These are phyloP conservation scores for Brachionus paranguensis DNA, from an alignment of 1,140 invertebrate genomes.

Conservation along the genomic window DNA sequence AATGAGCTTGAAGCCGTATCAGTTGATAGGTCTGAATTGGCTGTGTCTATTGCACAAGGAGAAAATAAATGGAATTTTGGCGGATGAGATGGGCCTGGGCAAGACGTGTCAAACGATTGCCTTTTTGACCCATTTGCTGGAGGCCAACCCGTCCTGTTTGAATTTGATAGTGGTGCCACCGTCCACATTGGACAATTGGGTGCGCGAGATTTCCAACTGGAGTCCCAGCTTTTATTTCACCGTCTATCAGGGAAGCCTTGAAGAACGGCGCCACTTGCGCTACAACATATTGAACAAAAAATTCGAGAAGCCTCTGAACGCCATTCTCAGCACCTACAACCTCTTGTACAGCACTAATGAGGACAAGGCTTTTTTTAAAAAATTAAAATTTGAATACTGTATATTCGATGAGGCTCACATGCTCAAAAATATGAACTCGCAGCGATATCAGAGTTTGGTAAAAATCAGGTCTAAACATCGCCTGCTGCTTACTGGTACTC, in stretches of 20 bases:
- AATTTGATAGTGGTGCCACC: slow-evolving; percentile 92
- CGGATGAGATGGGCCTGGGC: slow-evolving; percentile 96
- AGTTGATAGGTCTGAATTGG: slow-evolving; percentile 85
- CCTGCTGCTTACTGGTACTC: slow-evolving; percentile 81
- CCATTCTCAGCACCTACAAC: slow-evolving; percentile 62
- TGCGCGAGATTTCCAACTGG: slow-evolving; percentile 98
- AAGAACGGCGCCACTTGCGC: slow-evolving; percentile 71
- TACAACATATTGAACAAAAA: slow-evolving; percentile 67
- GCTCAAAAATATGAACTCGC: slow-evolving; percentile 91
- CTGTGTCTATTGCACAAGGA: slow-evolving; percentile 97
- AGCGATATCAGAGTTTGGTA: slow-evolving; percentile 78
- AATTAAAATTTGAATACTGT: slow-evolving; percentile 79
- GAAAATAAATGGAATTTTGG: slow-evolving; percentile 90
- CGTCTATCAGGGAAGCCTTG: slow-evolving; percentile 78
- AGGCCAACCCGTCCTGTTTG: slow-evolving; percentile 88
- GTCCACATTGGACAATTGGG: slow-evolving; percentile 99
- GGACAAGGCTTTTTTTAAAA: slow-evolving; percentile 81
- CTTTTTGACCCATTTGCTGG: slow-evolving; percentile 85
- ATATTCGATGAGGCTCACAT: slow-evolving; percentile 96
- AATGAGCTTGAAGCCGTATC: slow-evolving; percentile 77
- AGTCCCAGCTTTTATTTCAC: slow-evolving; percentile 80
- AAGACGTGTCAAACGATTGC: slow-evolving; percentile 90
- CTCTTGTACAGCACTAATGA: slow-evolving; percentile 74
- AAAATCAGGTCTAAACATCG: slow-evolving; percentile 75
- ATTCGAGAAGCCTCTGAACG: slow-evolving; percentile 56